These are phyloP conservation scores for Gonioctena quinquepunctata DNA, from an alignment of 1,140 invertebrate species.

Conservation along the genomic window DNA sequence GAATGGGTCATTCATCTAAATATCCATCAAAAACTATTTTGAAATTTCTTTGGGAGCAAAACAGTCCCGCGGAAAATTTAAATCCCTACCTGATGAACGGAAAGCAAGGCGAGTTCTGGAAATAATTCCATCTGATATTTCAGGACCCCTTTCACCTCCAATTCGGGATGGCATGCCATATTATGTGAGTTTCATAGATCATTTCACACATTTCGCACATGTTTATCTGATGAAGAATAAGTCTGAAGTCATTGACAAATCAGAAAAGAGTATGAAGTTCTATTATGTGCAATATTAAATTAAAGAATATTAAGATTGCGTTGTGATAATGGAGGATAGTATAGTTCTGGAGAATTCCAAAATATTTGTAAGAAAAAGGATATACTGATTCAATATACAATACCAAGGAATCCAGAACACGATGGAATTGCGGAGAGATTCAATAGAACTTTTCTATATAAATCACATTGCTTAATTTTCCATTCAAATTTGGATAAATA, in stretches of 20 bases:
- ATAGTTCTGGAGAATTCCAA: constrained; percentile 29
- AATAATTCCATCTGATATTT: constrained; percentile 51
- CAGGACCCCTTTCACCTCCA: constrained; percentile 48
- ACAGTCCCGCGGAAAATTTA: constrained; percentile 21
- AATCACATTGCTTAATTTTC: constrained; percentile 46
- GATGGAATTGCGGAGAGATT: constrained; percentile 55
- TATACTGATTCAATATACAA: constrained; percentile 29
- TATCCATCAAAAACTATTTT: constrained; percentile 18
- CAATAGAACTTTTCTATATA: constrained; percentile 50
- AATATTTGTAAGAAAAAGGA: constrained; percentile 34
- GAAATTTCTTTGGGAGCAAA: constrained; percentile 30
- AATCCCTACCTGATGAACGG: constrained; percentile 6
- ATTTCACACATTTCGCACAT: neutral
- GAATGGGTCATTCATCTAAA: constrained; percentile 21
- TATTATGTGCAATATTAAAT: neutral
- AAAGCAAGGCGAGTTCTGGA: constrained; percentile 35
- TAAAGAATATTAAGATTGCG: neutral
- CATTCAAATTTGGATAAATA: constrained; percentile 35
- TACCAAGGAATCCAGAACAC: constrained; percentile 47
- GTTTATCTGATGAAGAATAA: neutral
- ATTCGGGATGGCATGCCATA: constrained; percentile 48
- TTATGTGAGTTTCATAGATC: constrained; percentile 53
- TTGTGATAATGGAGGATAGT: constrained; percentile 38
- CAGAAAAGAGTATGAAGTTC: neutral
- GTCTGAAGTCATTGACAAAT: neutral